Percentiles rank a stretch among this genome's conserved stretches.
Conservation (phyloP, 2,888 invertebrate genomes). For the Agonopterix arenella region DNA sequence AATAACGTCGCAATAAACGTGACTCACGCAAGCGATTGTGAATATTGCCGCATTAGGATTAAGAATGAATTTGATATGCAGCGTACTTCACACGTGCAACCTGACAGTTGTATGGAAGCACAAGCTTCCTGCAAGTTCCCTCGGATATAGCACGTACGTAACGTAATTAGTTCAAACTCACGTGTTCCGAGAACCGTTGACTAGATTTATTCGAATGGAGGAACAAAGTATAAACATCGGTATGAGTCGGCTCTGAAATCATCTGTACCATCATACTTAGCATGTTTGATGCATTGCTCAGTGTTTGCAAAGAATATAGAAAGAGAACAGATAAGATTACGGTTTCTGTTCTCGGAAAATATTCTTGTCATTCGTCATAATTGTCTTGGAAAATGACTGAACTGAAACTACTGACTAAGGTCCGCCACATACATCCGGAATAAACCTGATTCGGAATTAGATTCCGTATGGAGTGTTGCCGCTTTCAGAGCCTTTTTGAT, state of each 20-base stretch:
- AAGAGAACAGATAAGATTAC: too few species aligned
- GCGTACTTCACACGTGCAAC: conserved; percentile 15
- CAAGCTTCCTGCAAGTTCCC: conserved; percentile 33
- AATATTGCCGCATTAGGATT: conserved; percentile 22
- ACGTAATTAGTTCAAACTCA: conserved; percentile 37
- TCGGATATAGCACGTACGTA: conserved; percentile 50
- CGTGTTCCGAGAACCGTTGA: conserved; percentile 36
- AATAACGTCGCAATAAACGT: too few species aligned
- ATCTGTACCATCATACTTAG: conserved; percentile 9
- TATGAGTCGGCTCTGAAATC: conserved; percentile 17
- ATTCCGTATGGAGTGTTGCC: too few species aligned
- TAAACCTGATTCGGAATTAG: too few species aligned
- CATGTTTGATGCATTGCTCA: conserved; percentile 17
- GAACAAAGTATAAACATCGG: conserved; percentile 20
- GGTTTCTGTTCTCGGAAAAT: too few species aligned
- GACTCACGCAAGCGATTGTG: conserved; percentile 19
- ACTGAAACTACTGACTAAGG: too few species aligned
- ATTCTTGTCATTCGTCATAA: too few species aligned
- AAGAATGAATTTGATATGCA: conserved; percentile 24
- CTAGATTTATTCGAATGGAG: conserved; percentile 25
- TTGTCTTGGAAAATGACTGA: too few species aligned
- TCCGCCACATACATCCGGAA: too few species aligned
- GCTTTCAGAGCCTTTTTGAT: too few species aligned
- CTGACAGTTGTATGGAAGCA: conserved; percentile 9
- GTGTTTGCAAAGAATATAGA: background rate